phyloP scores from a whole-genome alignment of 2,888 invertebrate genomes.

The Ischnura elegans region DNA sequence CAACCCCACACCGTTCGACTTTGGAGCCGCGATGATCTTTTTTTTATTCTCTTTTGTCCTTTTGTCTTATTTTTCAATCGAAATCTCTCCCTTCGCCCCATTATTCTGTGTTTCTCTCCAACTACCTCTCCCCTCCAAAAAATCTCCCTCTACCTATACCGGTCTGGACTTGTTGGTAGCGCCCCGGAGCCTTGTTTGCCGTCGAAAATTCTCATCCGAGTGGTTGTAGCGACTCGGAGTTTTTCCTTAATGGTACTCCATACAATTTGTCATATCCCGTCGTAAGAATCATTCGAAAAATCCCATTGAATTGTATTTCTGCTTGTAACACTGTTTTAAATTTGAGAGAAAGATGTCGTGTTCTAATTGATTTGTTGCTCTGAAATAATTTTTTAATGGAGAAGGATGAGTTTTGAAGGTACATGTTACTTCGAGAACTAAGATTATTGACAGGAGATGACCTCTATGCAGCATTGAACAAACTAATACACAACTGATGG shows the following conservation, averaged over 20 bases:
- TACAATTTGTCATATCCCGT: neutral
- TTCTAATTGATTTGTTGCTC: too few species aligned
- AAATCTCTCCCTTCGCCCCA: neutral
- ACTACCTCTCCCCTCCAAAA: neutral
- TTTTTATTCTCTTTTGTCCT: too few species aligned
- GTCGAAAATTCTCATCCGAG: neutral
- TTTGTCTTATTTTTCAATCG: constrained; percentile 19
- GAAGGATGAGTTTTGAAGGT: too few species aligned
- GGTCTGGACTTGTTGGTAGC: constrained; percentile 31
- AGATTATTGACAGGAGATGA: too few species aligned
- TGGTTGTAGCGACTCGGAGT: neutral
- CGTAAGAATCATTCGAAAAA: neutral
- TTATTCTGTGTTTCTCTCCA: constrained; percentile 1
- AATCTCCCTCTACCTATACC: neutral
- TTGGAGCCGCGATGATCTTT: neutral
- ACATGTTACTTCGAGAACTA: too few species aligned
- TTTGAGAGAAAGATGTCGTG: too few species aligned
- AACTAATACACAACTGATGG: too few species aligned
- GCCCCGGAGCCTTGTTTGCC: constrained; percentile 26
- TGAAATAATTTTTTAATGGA: too few species aligned
- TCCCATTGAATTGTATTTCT: neutral
- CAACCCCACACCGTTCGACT: constrained; percentile 9
- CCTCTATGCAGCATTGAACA: too few species aligned
- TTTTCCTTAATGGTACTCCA: neutral
- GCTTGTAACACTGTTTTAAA: too few species aligned